Conservation (phyloP, 2,888 invertebrate species). For the Micropterix aruncella region DNA sequence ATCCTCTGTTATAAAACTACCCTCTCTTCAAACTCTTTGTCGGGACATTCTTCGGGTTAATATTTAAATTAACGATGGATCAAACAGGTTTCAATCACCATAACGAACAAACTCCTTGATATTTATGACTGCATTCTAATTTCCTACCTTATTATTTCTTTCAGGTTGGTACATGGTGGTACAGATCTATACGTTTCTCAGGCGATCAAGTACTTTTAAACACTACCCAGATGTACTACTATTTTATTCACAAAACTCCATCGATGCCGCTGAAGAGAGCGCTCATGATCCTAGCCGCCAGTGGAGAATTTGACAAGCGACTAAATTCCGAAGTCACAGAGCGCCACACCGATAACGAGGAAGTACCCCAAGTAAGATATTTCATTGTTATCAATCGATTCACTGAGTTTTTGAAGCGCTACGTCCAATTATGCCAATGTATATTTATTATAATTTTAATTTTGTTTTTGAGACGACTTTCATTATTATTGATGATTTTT, state of each 20-base stretch:
- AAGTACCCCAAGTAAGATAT: conserved; percentile 70
- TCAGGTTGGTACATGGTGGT: conserved; percentile 95
- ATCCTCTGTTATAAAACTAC: too few species aligned
- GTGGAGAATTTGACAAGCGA: conserved; percentile 88
- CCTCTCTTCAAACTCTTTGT: too few species aligned
- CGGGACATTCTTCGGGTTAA: too few species aligned
- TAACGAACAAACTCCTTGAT: too few species aligned
- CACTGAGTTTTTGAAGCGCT: too few species aligned
- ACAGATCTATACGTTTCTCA: conserved; percentile 91
- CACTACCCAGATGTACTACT: conserved; percentile 94
- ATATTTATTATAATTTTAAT: too few species aligned
- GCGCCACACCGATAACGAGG: conserved; percentile 85
- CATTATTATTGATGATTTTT: too few species aligned
- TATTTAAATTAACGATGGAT: too few species aligned
- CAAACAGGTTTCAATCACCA: too few species aligned
- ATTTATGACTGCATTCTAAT: background rate
- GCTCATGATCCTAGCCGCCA: conserved; percentile 92
- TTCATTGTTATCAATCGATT: background rate
- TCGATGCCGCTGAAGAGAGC: conserved; percentile 91
- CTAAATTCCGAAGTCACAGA: conserved; percentile 92
- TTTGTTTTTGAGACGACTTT: too few species aligned
- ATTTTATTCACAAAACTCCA: conserved; percentile 91
- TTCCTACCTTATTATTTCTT: conserved; percentile 14
- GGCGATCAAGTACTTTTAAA: conserved; percentile 93
- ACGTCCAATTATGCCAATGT: too few species aligned